Percentiles rank a stretch among this genome's conserved stretches.
These are phyloP conservation scores for Pyrocephalus nanus DNA, from an alignment of 2,797 vertebrate genomes.

Conservation along the genomic window DNA sequence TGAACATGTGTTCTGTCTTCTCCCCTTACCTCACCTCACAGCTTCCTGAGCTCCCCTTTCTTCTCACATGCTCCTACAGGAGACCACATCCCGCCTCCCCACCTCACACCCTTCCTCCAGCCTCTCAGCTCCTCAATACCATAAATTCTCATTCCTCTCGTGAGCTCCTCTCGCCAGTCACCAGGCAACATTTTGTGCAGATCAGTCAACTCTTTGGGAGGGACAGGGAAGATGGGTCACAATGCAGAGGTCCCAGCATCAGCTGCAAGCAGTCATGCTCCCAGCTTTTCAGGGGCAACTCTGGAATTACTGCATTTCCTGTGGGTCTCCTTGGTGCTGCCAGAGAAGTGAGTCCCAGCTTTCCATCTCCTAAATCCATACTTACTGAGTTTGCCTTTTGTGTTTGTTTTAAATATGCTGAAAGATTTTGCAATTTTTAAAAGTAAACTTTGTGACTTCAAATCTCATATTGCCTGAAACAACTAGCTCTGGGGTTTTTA, in stretches of 20 bases:
- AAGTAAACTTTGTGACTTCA: not conserved
- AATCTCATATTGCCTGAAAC: not conserved
- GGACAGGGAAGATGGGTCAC: not conserved
- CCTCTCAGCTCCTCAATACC: not conserved
- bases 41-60: not conserved
- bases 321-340: not conserved
- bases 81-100: not conserved
- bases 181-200: accelerated
- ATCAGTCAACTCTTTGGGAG: not conserved
- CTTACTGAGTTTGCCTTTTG: not conserved
- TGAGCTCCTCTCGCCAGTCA: not conserved
- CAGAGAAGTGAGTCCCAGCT: not conserved
- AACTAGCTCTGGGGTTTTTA: not conserved
- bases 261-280: not conserved
- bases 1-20: accelerated
- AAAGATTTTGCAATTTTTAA: not conserved
- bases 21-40: not conserved
- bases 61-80: not conserved
- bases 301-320: not conserved
- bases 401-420: not conserved
- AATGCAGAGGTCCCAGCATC: accelerated
- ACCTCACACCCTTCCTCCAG: not conserved
- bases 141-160: not conserved
- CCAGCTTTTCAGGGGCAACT: not conserved
- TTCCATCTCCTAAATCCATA: not conserved